phyloP scores from a whole-genome alignment of 2,113 vertebrate genomes.

The Talpa occidentalis region DNA sequence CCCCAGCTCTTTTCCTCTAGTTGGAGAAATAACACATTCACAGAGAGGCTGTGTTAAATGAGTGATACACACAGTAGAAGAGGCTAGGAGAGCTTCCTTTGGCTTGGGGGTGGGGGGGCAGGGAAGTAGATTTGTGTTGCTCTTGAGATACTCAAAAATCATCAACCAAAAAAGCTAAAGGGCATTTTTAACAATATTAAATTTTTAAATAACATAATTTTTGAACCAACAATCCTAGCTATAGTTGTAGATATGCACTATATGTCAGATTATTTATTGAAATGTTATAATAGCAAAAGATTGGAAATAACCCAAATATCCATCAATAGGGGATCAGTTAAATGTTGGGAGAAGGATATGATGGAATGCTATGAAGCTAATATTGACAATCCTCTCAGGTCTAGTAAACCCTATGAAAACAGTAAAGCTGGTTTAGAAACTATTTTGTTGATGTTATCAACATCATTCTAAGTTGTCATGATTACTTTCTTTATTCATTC shows the following conservation, averaged over 20 bases:
- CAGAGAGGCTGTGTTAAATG: neutral
- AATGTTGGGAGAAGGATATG: neutral
- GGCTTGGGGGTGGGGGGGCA: neutral
- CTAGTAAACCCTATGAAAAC: neutral
- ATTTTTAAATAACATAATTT: constrained; percentile 15
- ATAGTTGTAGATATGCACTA: neutral
- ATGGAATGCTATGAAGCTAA: constrained; percentile 8
- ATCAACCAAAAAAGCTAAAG: neutral
- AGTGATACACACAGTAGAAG: neutral
- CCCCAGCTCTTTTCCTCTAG: neutral
- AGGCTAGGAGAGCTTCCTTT: neutral
- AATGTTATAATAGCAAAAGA: neutral
- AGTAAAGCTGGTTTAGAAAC: neutral
- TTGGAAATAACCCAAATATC: neutral
- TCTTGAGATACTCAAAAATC: constrained; percentile 13
- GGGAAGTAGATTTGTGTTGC: neutral
- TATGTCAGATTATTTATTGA: neutral
- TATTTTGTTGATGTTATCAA: constrained; percentile 37
- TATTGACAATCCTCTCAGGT: neutral
- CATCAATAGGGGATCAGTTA: neutral
- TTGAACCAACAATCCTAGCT: neutral
- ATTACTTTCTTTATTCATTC: constrained; percentile 20
- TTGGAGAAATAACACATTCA: neutral
- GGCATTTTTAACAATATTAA: neutral
- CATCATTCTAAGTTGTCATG: neutral